phyloP scores from a whole-genome alignment of 2,888 invertebrate genomes.

The Lordiphosa andalusiaca region DNA sequence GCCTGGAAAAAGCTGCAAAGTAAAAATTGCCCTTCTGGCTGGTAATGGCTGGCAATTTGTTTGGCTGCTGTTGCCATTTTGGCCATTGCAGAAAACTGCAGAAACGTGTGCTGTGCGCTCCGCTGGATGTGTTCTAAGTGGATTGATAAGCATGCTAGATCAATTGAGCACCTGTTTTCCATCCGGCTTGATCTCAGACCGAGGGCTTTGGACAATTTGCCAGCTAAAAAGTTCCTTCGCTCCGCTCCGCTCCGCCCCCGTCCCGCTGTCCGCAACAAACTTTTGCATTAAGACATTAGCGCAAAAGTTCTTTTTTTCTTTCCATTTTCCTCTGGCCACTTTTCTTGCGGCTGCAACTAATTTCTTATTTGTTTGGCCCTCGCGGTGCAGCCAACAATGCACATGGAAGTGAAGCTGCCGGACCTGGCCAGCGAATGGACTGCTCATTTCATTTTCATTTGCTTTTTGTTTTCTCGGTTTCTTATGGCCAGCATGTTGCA shows the following conservation, averaged over 20 bases:
- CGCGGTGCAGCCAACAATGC: slow-evolving; percentile 38
- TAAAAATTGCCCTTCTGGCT: slow-evolving; percentile 71
- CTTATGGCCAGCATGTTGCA: slow-evolving; percentile 57
- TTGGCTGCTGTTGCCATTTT: slow-evolving; percentile 45
- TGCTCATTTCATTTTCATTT: slow-evolving; percentile 65
- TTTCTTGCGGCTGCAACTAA: slow-evolving; percentile 59
- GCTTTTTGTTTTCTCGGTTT: slow-evolving; percentile 20
- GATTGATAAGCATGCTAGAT: slow-evolving; percentile 35
- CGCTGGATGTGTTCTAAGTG: slow-evolving; percentile 13
- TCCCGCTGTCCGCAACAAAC: slow-evolving; percentile 51
- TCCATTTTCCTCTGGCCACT: slow-evolving; percentile 43
- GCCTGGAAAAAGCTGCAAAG: slow-evolving; percentile 55
- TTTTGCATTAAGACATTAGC: slow-evolving; percentile 75
- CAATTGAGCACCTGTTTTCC: slow-evolving; percentile 38
- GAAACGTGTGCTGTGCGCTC: slow-evolving; percentile 27
- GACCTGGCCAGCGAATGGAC: slow-evolving; percentile 48
- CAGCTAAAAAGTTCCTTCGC: slow-evolving; percentile 53
- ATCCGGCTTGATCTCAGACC: slow-evolving; percentile 30
- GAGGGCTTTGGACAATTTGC: slow-evolving; percentile 59
- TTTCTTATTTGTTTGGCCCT: slow-evolving; percentile 73
- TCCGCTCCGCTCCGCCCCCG: slow-evolving; percentile 30
- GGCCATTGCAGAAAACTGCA: slow-evolving; percentile 45
- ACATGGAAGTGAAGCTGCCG: slow-evolving; percentile 1
- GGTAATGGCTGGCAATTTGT: slow-evolving; percentile 72
- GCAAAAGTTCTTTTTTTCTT: slow-evolving; percentile 56